phyloP scores from a whole-genome alignment of 2,888 invertebrate genomes.

The Diploptera punctata region DNA sequence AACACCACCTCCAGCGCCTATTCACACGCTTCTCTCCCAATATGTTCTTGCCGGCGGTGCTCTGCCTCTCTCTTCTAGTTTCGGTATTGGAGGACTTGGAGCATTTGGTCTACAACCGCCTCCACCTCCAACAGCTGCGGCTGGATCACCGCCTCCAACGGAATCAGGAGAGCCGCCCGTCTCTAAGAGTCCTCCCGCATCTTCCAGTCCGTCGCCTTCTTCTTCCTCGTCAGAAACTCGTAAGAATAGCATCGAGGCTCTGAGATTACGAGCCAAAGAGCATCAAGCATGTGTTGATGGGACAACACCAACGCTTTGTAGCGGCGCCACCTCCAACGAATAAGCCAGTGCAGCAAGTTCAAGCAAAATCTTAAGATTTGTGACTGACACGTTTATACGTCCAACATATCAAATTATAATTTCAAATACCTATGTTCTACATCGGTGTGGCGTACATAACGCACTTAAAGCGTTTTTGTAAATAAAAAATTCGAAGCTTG shows the following conservation, averaged over 20 bases:
- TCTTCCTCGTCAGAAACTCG: conserved; percentile 51
- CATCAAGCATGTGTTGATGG: conserved; percentile 51
- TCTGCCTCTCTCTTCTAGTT: conserved; percentile 58
- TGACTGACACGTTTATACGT: too few species aligned
- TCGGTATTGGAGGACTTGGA: conserved; percentile 46
- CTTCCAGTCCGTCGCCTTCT: conserved; percentile 45
- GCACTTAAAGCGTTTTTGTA: too few species aligned
- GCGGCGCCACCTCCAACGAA: conserved; percentile 34
- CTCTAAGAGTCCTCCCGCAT: conserved; percentile 26
- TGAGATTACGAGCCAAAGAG: conserved; percentile 59
- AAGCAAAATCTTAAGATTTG: conserved; percentile 44
- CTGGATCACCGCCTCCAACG: conserved; percentile 48
- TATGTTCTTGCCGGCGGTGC: conserved; percentile 66
- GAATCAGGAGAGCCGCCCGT: conserved; percentile 39
- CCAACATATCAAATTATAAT: too few species aligned
- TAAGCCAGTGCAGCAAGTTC: conserved; percentile 39
- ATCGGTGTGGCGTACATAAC: too few species aligned
- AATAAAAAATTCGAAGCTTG: too few species aligned
- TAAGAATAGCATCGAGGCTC: conserved; percentile 55
- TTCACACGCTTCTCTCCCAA: conserved; percentile 72
- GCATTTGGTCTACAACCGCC: conserved; percentile 43
- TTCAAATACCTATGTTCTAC: too few species aligned
- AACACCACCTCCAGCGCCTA: conserved; percentile 60
- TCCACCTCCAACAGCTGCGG: conserved; percentile 47
- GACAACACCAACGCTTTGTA: conserved; percentile 36